Percentiles rank a stretch among this genome's conserved stretches.
Conservation (phyloP, 2,797 vertebrate genomes). For the Falco columbarius region DNA sequence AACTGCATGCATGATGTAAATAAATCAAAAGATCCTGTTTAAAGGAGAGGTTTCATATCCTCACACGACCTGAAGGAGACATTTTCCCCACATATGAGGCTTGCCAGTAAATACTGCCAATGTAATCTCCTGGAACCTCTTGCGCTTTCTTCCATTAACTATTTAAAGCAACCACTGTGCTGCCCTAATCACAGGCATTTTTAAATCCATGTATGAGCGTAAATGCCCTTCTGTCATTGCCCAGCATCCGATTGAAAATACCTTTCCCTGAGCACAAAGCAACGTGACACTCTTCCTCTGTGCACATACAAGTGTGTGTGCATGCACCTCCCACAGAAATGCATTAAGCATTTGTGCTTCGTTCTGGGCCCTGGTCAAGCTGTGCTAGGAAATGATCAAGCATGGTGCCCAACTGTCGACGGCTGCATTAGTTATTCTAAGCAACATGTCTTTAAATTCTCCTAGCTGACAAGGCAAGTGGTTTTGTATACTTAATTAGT, state of each 20-base stretch:
- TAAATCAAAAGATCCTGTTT: conserved; percentile 13
- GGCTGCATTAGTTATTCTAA: neutral
- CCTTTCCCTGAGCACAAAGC: neutral
- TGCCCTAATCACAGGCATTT: neutral
- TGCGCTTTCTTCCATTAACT: neutral
- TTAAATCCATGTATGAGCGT: neutral
- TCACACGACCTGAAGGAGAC: neutral
- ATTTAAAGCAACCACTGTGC: neutral
- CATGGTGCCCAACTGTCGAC: neutral
- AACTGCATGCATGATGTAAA: neutral
- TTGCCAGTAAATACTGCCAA: neutral
- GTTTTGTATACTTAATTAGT: neutral
- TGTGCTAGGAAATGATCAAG: neutral
- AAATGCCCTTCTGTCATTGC: neutral
- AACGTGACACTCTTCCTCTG: neutral
- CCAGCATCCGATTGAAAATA: neutral
- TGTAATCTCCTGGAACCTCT: neutral
- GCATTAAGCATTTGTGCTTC: neutral
- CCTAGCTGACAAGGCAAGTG: neutral
- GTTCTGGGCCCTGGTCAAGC: neutral
- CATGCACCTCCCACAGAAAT: neutral
- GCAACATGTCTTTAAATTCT: neutral
- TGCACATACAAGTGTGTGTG: accelerated
- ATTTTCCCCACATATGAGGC: neutral
- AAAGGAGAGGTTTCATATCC: neutral